Percentiles rank a stretch among this genome's conserved stretches.
These are phyloP conservation scores for Hemistola chrysoprasaria DNA, from an alignment of 2,888 invertebrate species.

Conservation along the genomic window DNA sequence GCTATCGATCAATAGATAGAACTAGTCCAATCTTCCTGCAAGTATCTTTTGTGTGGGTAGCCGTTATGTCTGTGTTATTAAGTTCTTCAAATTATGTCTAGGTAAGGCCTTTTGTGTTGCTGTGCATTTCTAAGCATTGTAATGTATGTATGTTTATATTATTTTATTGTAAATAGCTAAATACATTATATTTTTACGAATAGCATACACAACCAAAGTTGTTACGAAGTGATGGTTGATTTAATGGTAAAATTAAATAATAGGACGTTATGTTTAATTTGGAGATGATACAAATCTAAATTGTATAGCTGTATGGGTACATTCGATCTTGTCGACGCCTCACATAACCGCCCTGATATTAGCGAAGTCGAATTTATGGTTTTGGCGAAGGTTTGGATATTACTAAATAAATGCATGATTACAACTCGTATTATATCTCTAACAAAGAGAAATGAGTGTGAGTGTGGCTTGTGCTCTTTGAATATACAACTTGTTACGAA, in stretches of 20 bases:
- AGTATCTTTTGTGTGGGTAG: conserved; percentile 64
- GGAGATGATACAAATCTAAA: conserved; percentile 61
- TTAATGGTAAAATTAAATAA: conserved; percentile 77
- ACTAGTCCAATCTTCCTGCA: conserved; percentile 51
- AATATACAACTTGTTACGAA: too few species aligned
- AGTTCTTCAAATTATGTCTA: conserved; percentile 64
- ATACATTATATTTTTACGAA: conserved; percentile 81
- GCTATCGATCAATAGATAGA: conserved; percentile 26
- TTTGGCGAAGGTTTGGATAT: conserved; percentile 56
- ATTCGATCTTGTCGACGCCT: conserved; percentile 68
- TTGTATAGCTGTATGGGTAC: conserved; percentile 62
- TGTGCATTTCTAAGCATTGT: conserved; percentile 83
- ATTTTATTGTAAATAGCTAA: conserved; percentile 73
- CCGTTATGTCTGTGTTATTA: conserved; percentile 78
- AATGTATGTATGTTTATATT: conserved; percentile 82
- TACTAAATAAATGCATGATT: conserved; percentile 34
- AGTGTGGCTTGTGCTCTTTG: conserved; percentile 57
- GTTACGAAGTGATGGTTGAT: conserved; percentile 83
- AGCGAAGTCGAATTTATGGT: conserved; percentile 71
- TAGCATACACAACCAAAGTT: conserved; percentile 83
- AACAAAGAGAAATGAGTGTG: conserved; percentile 46
- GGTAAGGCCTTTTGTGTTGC: conserved; percentile 78
- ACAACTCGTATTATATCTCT: conserved; percentile 37
- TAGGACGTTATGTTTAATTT: conserved; percentile 80
- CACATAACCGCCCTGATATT: conserved; percentile 79